A percentile compares a stretch with the other conserved stretches of the same genome.
Conservation (phyloP, 2,113 vertebrate species). For the Leuciscus idus region DNA sequence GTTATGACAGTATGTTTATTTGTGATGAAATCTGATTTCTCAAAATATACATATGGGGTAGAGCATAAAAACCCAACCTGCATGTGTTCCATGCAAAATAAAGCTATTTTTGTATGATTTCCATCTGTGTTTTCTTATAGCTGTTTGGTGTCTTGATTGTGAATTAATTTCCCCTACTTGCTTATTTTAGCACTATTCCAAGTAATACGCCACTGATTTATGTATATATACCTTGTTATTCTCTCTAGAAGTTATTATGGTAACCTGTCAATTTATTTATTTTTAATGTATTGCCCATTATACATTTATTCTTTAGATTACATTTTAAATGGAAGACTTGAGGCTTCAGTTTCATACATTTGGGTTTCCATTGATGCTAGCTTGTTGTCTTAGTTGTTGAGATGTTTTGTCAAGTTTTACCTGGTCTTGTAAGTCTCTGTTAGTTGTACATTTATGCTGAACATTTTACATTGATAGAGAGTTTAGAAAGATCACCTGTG, state of each 20-base stretch:
- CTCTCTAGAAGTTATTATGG: conserved; percentile 23
- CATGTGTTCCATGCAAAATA: not conserved
- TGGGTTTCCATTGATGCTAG: not conserved
- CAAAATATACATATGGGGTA: not conserved
- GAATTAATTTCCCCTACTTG: conserved; percentile 10
- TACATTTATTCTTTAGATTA: not conserved
- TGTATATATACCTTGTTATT: not conserved
- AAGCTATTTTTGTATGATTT: not conserved
- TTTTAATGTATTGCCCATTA: not conserved
- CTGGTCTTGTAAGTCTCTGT: not conserved
- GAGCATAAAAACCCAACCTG: not conserved
- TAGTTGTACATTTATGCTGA: not conserved
- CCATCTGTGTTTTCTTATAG: conserved; percentile 29
- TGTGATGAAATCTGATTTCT: not conserved
- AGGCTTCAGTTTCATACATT: too few species aligned
- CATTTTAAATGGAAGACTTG: not conserved
- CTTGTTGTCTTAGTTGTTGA: not conserved
- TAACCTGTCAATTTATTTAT: conserved; percentile 14
- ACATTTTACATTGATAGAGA: not conserved
- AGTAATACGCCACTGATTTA: conserved; percentile 22
- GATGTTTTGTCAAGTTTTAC: not conserved
- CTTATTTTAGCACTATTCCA: conserved; percentile 43
- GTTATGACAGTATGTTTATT: not conserved
- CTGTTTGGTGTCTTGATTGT: not conserved
- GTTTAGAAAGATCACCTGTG: not conserved